Percentiles rank a stretch among this genome's conserved stretches.
Conservation (phyloP, 2,888 invertebrate species). For the Caenorhabditis sp. region DNA sequence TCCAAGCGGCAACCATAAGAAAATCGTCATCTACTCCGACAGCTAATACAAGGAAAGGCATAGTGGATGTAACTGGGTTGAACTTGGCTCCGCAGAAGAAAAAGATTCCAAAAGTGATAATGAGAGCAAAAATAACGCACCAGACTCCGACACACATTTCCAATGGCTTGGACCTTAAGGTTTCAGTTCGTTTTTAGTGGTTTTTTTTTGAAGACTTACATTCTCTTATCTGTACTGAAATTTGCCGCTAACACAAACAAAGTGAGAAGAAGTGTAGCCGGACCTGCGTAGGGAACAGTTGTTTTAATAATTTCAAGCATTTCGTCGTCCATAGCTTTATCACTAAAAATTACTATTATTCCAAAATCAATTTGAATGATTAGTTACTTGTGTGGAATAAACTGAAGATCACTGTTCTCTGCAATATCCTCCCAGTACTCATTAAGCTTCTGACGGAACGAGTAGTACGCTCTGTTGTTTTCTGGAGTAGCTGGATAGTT, state of each 20-base stretch:
- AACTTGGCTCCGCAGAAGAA: constrained; percentile 80
- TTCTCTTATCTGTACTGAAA: constrained; percentile 68
- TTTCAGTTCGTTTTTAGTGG: neutral
- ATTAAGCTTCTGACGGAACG: constrained; percentile 77
- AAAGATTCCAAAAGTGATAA: constrained; percentile 80
- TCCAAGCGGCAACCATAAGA: constrained; percentile 82
- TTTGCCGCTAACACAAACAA: constrained; percentile 80
- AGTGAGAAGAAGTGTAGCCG: constrained; percentile 80
- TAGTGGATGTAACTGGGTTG: constrained; percentile 82
- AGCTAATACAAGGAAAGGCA: constrained; percentile 82
- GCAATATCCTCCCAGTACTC: constrained; percentile 78
- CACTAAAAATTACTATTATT: constrained; percentile 68
- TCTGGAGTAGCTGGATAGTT: constrained; percentile 75
- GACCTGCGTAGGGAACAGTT: constrained; percentile 81
- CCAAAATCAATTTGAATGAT: neutral
- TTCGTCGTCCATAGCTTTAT: constrained; percentile 83
- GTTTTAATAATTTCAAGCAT: constrained; percentile 81
- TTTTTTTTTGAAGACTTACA: constrained; percentile 15
- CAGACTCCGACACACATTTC: constrained; percentile 82
- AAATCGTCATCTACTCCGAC: constrained; percentile 82
- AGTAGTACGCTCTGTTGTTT: constrained; percentile 74
- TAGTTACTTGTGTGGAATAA: constrained; percentile 82
- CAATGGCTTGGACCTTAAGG: constrained; percentile 78
- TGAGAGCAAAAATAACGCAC: constrained; percentile 78
- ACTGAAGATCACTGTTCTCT: constrained; percentile 76